Base-by-base conservation (phyloP, 2,113 vertebrate species). In the Perca flavescens region DNA sequence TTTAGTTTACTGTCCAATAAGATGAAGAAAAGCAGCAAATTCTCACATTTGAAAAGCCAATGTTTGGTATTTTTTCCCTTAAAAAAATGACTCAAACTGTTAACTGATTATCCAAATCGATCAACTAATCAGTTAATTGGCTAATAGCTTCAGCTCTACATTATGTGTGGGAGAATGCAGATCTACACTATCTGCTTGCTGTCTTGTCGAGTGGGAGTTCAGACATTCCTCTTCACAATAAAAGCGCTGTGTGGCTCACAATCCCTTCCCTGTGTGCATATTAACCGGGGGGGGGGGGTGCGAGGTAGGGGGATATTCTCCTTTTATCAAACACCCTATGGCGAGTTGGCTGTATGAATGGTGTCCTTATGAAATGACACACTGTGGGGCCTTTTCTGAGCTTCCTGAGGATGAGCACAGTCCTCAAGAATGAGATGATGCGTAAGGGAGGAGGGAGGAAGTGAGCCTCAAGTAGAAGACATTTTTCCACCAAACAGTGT, bases 221-320 rank as follows among this genome's bases (percentile, higher is more conserved):
- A 89, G 89, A 85, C 86, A 93, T 93, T 91, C 88, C 79, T 88
- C 77, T 71, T 52, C 65, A 93, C 94, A 94, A 94, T 93, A 91
- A 91, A 90, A 89, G 85, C 73, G 40, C 76, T 92, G 90, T 94
- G 78, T 31, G 36, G 43, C 47, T 79, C 80, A 93, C 92, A 93
- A 90, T 89, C 82, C 60, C 28, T 1, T 31, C 21, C 79, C 89
- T 93, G 89, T 93, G 58, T 80, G 74, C 25, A 19, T 72, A 71
- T 1, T 34, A 64, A 8, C 16, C 19, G 80, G 81, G 25, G 25
- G 25, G 25, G 25, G 25, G 25, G 1, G 25, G 52, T 74, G 80
- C 10, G 46, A 68, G 46, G 34, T 12, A 4, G 43, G 58, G 78
- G 67, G 47, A 54, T 80, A 40, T 77, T 87, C 70, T 81, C 53